A percentile compares a stretch with the other conserved stretches of the same genome.
Evolutionary conservation across 2,888 invertebrate species (phyloP).

Genomic region (Eupithecia insigniata): DNA sequence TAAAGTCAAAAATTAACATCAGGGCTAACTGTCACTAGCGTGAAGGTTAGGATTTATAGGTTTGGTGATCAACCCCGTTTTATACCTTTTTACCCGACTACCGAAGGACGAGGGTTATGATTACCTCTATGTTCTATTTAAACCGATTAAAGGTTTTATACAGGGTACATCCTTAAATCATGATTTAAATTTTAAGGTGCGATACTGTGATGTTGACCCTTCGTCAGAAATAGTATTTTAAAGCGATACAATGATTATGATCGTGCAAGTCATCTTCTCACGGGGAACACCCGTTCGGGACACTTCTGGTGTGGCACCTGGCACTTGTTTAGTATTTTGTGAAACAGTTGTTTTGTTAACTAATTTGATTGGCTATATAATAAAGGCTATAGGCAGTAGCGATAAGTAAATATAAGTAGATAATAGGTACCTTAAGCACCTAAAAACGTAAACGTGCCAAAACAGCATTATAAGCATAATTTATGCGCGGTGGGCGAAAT

Average conservation of each 20-base stretch:
- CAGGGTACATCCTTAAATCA: too few relatives aligned
- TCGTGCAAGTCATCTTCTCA: not conserved
- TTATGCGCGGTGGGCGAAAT: too few relatives aligned
- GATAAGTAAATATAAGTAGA: too few relatives aligned
- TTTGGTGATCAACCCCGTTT: not conserved
- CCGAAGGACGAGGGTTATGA: too few relatives aligned
- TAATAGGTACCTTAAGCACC: too few relatives aligned
- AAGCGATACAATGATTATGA: not conserved
- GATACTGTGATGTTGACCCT: not conserved
- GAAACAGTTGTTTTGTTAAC: slow-evolving; percentile 1
- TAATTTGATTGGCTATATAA: not conserved
- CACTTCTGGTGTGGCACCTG: not conserved
- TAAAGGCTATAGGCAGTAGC: too few relatives aligned
- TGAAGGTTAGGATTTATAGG: not conserved
- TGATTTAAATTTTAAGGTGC: not conserved
- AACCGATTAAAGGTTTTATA: not conserved
- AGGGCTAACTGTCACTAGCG: too few relatives aligned
- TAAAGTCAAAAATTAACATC: too few relatives aligned
- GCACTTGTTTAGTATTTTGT: not conserved
- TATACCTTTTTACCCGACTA: not conserved
- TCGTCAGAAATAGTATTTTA: not conserved
- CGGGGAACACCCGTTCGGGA: not conserved
- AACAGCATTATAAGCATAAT: too few relatives aligned
- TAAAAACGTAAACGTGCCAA: too few relatives aligned
- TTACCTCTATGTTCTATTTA: too few relatives aligned